Evolutionary conservation across 2,888 invertebrate species (phyloP).

Genomic region (Ophion slaviceki): DNA sequence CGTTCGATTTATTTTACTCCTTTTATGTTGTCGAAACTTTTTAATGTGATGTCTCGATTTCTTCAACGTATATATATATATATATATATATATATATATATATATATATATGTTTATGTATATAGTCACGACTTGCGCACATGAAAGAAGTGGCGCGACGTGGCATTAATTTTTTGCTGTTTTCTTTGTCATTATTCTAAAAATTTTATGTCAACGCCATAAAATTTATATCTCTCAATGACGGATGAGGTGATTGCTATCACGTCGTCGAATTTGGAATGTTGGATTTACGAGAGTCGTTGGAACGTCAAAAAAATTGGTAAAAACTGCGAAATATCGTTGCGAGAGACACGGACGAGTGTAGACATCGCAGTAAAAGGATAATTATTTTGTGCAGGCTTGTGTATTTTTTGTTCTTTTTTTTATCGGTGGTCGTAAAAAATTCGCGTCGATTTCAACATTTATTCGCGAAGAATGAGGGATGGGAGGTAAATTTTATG

Average conservation of each 20-base stretch:
- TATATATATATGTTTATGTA: not conserved
- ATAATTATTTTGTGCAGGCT: slow-evolving; percentile 24
- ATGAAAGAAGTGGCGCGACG: slow-evolving; percentile 12
- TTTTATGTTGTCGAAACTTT: slow-evolving; percentile 5
- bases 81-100: slow-evolving; percentile 3
- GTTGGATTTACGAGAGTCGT: slow-evolving; percentile 48
- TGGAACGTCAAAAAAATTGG: slow-evolving; percentile 25
- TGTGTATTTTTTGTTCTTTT: not conserved
- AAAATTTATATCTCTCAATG: slow-evolving; percentile 44
- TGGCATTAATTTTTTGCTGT: slow-evolving; percentile 1
- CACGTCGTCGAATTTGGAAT: slow-evolving; percentile 43
- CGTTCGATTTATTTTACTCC: not conserved
- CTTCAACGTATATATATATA: not conserved
- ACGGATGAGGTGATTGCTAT: slow-evolving; percentile 32
- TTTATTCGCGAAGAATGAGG: slow-evolving; percentile 13
- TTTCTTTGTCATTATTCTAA: slow-evolving; percentile 9
- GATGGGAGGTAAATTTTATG: slow-evolving; percentile 34
- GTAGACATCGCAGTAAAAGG: slow-evolving; percentile 39
- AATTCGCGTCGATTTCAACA: slow-evolving; percentile 29
- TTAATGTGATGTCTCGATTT: slow-evolving; percentile 16
- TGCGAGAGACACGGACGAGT: slow-evolving; percentile 11
- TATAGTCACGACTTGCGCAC: too few species aligned
- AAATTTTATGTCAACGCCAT: slow-evolving; percentile 46
- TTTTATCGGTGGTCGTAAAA: slow-evolving; percentile 33
- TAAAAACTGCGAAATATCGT: slow-evolving; percentile 32